Evolutionary conservation across 2,888 invertebrate species (phyloP), one percentile per base, ranked within the genome.

Genomic region (Steinernema carpocapsae): DNA sequence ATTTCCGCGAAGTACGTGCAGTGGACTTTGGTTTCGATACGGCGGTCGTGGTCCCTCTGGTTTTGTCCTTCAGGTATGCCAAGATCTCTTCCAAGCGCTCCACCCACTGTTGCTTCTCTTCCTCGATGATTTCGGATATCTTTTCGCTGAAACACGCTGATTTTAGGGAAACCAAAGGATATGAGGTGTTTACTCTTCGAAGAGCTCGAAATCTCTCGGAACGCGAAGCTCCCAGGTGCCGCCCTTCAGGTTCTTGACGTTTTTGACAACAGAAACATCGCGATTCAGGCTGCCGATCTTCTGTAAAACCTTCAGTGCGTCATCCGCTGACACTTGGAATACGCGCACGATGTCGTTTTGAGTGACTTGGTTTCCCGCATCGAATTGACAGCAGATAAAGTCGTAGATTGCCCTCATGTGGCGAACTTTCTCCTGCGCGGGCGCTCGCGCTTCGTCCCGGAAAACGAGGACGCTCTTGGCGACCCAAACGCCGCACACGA

Each of bases 401-500:
- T 52, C 52, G 52, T 22, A 52, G 52, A 52, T 52, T 24, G 19
- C 52, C 24, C 52, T 19, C 3, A 52, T 10, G 52, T 24, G 52
- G 19, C 52, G 52, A 2, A 52, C 24, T 24, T 52, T 52, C 52
- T 52, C 52, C 24, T 52, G 52, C 12, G 52, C 52, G 12, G 52
- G 2, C 3, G 52, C 52, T 24, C 22, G 19, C 22, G 24, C 3
- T 22, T 52, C 52, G 24, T 52, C 52, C 22, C 19, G 52, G 24
- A 19, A 52, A n/a, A 52, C 52, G 19, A 52, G 22, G 19, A 19
- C 52, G 24, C 52, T 52, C 24, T 24, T 19, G 22, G 24, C 52
- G 22, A 52, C 52, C 52, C 52, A 52, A 52, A 52, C 52, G 12
- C 52, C 52, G 52, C 22, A 52, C 22, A 52, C 52, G 22, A 52